Evolutionary conservation across 2,888 invertebrate species (phyloP).

Genomic region (Amphiduros pacificus): DNA sequence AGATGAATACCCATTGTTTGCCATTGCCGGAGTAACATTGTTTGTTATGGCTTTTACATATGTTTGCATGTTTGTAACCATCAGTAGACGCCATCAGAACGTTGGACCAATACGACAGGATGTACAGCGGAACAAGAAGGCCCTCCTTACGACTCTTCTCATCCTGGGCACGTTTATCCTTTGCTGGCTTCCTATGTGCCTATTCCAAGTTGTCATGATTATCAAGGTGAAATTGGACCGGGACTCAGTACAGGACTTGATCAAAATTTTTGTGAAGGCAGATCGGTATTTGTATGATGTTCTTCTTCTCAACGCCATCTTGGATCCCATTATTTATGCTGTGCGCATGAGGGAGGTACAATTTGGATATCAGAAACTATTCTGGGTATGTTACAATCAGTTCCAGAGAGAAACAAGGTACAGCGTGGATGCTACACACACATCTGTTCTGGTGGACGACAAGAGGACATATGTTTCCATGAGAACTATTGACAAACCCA

Average conservation of each 20-base stretch:
- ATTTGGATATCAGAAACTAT: conserved; percentile 21
- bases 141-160: conserved; percentile 28
- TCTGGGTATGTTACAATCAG: not conserved
- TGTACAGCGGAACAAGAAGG: conserved; percentile 19
- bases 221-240: conserved; percentile 17
- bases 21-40: conserved; percentile 37
- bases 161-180: conserved; percentile 30
- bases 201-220: conserved; percentile 21
- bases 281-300: conserved; percentile 26
- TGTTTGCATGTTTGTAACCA: conserved; percentile 39
- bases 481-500: too few species aligned
- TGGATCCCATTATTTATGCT: conserved; percentile 31
- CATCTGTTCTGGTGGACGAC: too few species aligned
- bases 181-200: conserved; percentile 29
- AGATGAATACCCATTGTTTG: conserved; percentile 42
- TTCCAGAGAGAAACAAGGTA: not conserved
- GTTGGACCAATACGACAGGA: not conserved
- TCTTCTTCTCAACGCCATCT: conserved; percentile 26
- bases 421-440: not conserved
- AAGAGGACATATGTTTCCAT: too few species aligned
- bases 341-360: conserved; percentile 24
- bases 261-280: not conserved
- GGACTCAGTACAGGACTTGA: not conserved
- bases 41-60: conserved; percentile 41
- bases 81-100: conserved; percentile 17